phyloP scores from a whole-genome alignment of 2,888 invertebrate genomes.

The Lasioglossum vierecki region DNA sequence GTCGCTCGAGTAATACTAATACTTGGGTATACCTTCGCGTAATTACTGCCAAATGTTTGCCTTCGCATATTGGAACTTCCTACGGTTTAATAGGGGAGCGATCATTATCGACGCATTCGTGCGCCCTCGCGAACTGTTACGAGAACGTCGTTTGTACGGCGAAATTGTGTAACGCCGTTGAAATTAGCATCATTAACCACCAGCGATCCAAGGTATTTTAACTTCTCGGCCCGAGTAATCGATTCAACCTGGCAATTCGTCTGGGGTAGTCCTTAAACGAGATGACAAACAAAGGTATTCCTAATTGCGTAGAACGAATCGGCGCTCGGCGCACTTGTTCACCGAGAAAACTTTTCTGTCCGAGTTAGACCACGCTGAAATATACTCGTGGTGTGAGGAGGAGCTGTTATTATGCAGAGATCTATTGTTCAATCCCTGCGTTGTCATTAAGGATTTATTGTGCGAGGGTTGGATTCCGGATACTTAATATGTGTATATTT shows the following conservation, averaged over 20 bases:
- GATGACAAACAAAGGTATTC: neutral
- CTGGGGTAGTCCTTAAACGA: neutral
- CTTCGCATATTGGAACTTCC: slow-evolving; percentile 48
- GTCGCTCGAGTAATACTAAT: slow-evolving; percentile 58
- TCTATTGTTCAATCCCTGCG: neutral
- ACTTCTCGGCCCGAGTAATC: neutral
- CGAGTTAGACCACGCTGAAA: neutral
- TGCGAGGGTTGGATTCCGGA: too few relatives aligned
- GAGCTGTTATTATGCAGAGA: neutral
- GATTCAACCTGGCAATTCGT: neutral
- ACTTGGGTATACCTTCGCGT: slow-evolving; percentile 48
- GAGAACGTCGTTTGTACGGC: slow-evolving; percentile 18
- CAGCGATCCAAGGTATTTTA: slow-evolving; percentile 24
- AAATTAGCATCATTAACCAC: slow-evolving; percentile 20
- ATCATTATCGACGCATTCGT: slow-evolving; percentile 46
- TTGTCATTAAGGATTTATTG: neutral
- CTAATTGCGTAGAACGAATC: neutral
- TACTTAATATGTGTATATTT: too few relatives aligned
- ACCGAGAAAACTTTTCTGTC: neutral
- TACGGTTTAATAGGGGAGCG: slow-evolving; percentile 44
- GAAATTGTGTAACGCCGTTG: slow-evolving; percentile 16
- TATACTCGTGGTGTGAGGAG: neutral
- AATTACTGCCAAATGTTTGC: slow-evolving; percentile 66
- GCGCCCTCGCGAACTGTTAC: slow-evolving; percentile 21
- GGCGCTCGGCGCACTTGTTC: neutral